phyloP scores from a whole-genome alignment of 2,888 invertebrate genomes.

The Tetragonula carbonaria region DNA sequence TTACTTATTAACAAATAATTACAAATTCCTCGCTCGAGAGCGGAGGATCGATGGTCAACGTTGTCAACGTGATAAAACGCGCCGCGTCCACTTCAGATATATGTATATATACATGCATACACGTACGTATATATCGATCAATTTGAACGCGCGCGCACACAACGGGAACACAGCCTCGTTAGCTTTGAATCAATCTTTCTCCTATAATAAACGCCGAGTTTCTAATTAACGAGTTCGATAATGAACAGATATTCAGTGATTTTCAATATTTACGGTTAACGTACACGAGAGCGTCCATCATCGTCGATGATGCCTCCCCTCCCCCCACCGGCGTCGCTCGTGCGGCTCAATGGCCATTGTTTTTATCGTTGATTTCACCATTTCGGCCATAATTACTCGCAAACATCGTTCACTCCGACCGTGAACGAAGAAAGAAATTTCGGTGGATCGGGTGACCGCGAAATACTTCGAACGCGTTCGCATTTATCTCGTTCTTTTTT shows the following conservation, averaged over 20 bases:
- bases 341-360: constrained; percentile 5
- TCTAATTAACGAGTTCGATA: constrained; percentile 48
- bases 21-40: not conserved
- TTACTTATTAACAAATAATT: constrained; percentile 4
- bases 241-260: constrained; percentile 36
- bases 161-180: constrained; percentile 27
- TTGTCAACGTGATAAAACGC: not conserved
- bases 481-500: too few relatives aligned
- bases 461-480: not conserved
- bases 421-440: not conserved
- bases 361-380: constrained; percentile 12
- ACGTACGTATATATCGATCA: not conserved
- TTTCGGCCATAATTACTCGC: constrained; percentile 9
- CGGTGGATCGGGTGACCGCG: not conserved
- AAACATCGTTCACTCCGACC: not conserved
- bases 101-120: too few relatives aligned
- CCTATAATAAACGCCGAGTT: constrained; percentile 49
- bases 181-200: constrained; percentile 51
- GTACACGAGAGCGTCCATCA: not conserved
- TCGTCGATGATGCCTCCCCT: not conserved
- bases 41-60: too few relatives aligned
- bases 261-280: constrained; percentile 36
- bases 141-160: constrained; percentile 35
- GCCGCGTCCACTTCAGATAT: not conserved
- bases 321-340: not conserved